Evolutionary conservation across 1,140 invertebrate genomes (phyloP), one percentile per base, ranked within the genome.

Genomic region (Pseudomyrmex concolor): DNA sequence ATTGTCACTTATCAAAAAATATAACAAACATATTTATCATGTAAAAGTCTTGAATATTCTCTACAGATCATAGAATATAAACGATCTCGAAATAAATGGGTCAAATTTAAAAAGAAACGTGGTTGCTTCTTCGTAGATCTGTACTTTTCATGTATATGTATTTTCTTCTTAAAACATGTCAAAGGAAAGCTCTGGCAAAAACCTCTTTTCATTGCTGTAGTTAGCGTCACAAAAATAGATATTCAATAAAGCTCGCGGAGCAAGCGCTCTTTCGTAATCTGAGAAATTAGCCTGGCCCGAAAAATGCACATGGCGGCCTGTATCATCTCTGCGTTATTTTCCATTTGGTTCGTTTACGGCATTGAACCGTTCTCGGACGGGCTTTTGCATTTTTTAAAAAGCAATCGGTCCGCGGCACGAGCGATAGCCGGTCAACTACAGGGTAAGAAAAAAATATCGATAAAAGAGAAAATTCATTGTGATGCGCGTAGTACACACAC

Each of bases 371-470:
- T 48, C 34, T 34, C 71, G 71, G 19, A 0, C 57, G 55, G n/a
- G 50, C 57, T 82, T 25, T 12, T 82, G 78, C 78, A 82, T 82
- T 73, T 82, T 82, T 82, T 63, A 82, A 15, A 54, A 62, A 54
- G 67, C 57, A 82, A 73, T 73, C 25, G 57, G 63, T 3, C 19
- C 4, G 25, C 22, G 55, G 45, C 19, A 59, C 63, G 34, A 10
- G 9, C 66, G n/a, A 25, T 19, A n/a, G 22, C 68, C 17, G 50
- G 68, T 43, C 55, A 81, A 71, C 59, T 22, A 50, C 51, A 45
- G 48, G 12, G 51, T 63, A 45, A 63, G 48, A 82, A 22, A 19
- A 34, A 34, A 63, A 22, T 51, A 51, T 54, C 25, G 57, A 71
- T 19, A 54, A n/a, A 43, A 19, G n/a, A 22, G 17, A 34, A 34